A percentile compares a stretch with the other conserved stretches of the same genome.
phyloP scores from a whole-genome alignment of 35 echinoderm and acorn worm genomes.

The Apostichopus californicus region DNA sequence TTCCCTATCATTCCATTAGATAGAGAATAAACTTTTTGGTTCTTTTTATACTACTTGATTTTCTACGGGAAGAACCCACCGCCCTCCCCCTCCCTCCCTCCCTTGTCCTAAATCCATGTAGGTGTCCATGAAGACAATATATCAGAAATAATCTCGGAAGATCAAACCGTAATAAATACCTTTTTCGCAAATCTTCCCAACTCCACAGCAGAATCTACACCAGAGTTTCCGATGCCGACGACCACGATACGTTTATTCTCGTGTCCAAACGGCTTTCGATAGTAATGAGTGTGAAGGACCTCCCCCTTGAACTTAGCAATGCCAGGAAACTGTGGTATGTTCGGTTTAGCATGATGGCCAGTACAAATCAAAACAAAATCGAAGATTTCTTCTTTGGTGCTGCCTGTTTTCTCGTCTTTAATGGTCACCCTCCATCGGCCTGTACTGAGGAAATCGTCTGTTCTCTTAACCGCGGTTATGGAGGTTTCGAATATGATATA shows the following conservation, averaged over 20 bases:
- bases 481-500: slow-evolving; percentile 39
- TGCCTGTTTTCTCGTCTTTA: slow-evolving; percentile 1
- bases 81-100: too few species aligned
- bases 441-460: slow-evolving; percentile 28
- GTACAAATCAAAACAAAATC: slow-evolving; percentile 56
- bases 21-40: too few species aligned
- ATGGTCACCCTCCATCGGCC: slow-evolving; percentile 47
- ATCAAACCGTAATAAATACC: neutral
- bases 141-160: too few species aligned
- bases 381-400: slow-evolving; percentile 40
- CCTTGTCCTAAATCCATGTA: too few species aligned
- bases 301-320: slow-evolving; percentile 71
- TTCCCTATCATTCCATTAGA: too few species aligned
- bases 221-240: slow-evolving; percentile 80
- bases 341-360: slow-evolving; percentile 58
- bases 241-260: slow-evolving; percentile 71
- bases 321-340: slow-evolving; percentile 63
- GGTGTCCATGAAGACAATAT: too few species aligned
- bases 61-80: too few species aligned
- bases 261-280: slow-evolving; percentile 53
- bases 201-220: slow-evolving; percentile 73
- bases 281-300: slow-evolving; percentile 71
- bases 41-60: too few species aligned
- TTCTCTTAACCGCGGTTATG: slow-evolving; percentile 17
- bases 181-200: slow-evolving; percentile 26